Evolutionary conservation across 2,113 vertebrate species (phyloP), one percentile per base, ranked within the genome.

Genomic region (Nannospalax galili): DNA sequence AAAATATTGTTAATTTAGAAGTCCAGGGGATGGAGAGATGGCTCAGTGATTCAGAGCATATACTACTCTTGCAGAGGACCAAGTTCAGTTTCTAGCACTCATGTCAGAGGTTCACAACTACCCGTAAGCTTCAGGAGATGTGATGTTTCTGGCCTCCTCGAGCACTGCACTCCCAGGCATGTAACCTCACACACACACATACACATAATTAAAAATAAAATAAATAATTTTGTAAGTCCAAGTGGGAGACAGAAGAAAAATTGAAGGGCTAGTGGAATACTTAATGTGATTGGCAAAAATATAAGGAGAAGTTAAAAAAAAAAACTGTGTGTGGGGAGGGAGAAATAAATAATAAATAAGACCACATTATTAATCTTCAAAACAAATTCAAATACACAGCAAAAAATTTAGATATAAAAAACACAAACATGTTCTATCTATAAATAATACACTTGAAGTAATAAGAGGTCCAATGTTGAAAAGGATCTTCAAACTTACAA

Each of bases 311-410:
- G 12, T 45, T 17, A 17, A 3, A 52, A 35, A 32, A 78, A 79
- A 62, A n/a, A n/a, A n/a, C n/a, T n/a, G n/a, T n/a, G n/a, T n/a
- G n/a, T n/a, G 26, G 30, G 73, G 30, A 82, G 64, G 3, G 26
- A 10, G 80, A 6, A 30, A 45, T 65, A 84, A n/a, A 48, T 67
- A 90, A 11, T 37, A 88, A 62, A 79, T 88, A 73, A 35, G 40
- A 81, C 0, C 11, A 94, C 42, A 26, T 16, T 20, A 65, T 74
- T 85, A 67, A 75, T 24, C 52, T 92, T 77, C 28, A 28, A n/a
- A 91, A n/a, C 91, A 92, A 89, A 42, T 79, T 74, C 11, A 84
- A 92, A 73, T 52, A 84, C 19, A 22, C 84, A 67, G 72, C 88
- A 35, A 3, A 78, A 56, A 72, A 32, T 69, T 74, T 20, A 10